Evolutionary conservation across 2,888 invertebrate species (phyloP).

Genomic region (Eilema depressum): DNA sequence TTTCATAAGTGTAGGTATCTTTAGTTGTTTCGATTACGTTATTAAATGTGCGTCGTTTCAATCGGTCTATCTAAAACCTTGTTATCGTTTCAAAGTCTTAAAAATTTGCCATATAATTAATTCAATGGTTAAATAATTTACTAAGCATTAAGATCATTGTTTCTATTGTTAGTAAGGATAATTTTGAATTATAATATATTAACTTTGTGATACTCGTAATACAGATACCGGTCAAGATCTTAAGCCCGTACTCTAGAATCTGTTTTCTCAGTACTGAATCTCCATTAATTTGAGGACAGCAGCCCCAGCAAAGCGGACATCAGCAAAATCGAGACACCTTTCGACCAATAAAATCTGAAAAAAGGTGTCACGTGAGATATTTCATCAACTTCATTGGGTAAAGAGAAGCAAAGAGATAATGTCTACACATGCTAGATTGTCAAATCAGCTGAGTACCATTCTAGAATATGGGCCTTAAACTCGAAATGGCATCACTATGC

Average conservation of each 20-base stretch:
- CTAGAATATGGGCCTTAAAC: too few relatives aligned
- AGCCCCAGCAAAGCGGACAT: too few relatives aligned
- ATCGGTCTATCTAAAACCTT: neutral
- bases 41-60: neutral
- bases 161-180: conserved; percentile 1
- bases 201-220: neutral
- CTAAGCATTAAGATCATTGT: neutral
- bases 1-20: neutral
- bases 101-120: neutral
- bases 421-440: too few relatives aligned
- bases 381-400: too few relatives aligned
- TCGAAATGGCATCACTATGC: neutral
- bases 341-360: too few relatives aligned
- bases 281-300: too few relatives aligned
- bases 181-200: neutral
- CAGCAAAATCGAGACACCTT: too few relatives aligned
- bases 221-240: conserved; percentile 1
- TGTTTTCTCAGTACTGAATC: too few relatives aligned
- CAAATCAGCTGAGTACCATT: too few relatives aligned
- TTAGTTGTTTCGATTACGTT: neutral
- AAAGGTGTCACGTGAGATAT: too few relatives aligned
- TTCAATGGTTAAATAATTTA: neutral
- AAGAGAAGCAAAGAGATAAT: too few relatives aligned
- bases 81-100: neutral
- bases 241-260: too few relatives aligned